Base-by-base conservation (phyloP, 2,888 invertebrate genomes). In the Myopa testacea region DNA sequence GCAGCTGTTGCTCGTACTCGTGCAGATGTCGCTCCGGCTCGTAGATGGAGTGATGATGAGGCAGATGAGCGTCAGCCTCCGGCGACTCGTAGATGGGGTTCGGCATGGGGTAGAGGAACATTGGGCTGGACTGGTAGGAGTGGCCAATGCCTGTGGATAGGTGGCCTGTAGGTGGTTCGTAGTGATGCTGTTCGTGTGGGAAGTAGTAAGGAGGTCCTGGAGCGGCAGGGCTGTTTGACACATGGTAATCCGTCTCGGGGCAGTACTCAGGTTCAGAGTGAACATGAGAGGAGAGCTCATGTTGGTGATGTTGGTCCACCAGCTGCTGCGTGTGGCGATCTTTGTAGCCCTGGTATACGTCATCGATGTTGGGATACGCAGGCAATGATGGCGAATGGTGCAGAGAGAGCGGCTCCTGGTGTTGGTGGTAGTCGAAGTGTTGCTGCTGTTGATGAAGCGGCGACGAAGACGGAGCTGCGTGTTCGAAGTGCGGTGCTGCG, bases 261-360 rank as follows among this genome's bases (percentile, higher is more conserved):
- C 81, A 76, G n/a, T 81, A 80, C 52, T 81, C 81, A n/a, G 82
- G 10, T 80, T 83, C 76, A 81, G 84, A 55, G 82, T 84, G 5
- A 81, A 77, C 19, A 10, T 71, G 82, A 6, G 81, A 82, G 63
- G 83, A 77, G 63, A 78, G 79, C 45, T 75, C 68, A 12, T 80
- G 81, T 26, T 67, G 78, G 45, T 78, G 75, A 37, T 68, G 74
- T 16, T 80, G 78, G 4, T 79, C 78, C 74, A 40, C 34, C 4
- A 80, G 79, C n/a, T 81, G 81, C 12, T 82, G 81, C 6, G 82
- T 81, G 58, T 87, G 86, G 14, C 86, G 83, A 0, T 85, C 83
- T 74, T 87, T 88, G 81, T 86, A 88, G 75, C 78, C 83, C 58
- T 88, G 88, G 45, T 89, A 88, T 45, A 88, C 87, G 75, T 88